Conservation (phyloP, 1,140 invertebrate species). For the Ips nitidus region DNA sequence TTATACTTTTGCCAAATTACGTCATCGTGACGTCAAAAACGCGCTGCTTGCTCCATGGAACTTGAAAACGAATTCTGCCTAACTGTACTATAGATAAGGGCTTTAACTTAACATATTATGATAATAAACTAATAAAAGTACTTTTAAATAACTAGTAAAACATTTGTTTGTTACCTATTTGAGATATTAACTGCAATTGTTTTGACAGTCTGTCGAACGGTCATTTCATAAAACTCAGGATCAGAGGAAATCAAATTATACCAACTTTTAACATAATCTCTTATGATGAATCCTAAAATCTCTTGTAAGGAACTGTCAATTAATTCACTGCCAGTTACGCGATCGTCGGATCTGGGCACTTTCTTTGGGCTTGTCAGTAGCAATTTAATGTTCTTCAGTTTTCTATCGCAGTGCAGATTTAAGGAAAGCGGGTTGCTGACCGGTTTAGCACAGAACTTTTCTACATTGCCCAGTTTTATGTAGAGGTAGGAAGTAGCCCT, state of each 20-base stretch:
- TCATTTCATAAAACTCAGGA: constrained; percentile 56
- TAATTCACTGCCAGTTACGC: constrained; percentile 51
- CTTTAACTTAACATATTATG: not conserved
- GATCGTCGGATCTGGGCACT: constrained; percentile 46
- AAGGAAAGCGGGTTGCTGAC: constrained; percentile 47
- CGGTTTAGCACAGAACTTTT: constrained; percentile 47
- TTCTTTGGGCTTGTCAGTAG: constrained; percentile 44
- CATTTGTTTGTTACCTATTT: constrained; percentile 51
- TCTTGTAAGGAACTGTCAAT: constrained; percentile 53
- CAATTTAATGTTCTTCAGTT: constrained; percentile 42
- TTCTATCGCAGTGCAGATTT: constrained; percentile 44
- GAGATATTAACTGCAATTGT: constrained; percentile 61
- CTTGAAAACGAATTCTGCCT: not conserved
- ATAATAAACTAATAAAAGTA: not conserved
- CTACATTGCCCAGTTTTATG: constrained; percentile 46
- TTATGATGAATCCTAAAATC: constrained; percentile 66
- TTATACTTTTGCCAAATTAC: too few species aligned
- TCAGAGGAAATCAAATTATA: constrained; percentile 61
- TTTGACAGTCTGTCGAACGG: constrained; percentile 58
- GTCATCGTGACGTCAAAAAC: too few species aligned
- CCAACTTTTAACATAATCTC: constrained; percentile 79
- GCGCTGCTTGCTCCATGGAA: too few species aligned
- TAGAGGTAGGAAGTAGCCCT: constrained; percentile 48
- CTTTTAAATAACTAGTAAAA: not conserved
- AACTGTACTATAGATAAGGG: not conserved